Base-by-base conservation (phyloP, 2,797 vertebrate species). In the Otolemur crassicaudatus region DNA sequence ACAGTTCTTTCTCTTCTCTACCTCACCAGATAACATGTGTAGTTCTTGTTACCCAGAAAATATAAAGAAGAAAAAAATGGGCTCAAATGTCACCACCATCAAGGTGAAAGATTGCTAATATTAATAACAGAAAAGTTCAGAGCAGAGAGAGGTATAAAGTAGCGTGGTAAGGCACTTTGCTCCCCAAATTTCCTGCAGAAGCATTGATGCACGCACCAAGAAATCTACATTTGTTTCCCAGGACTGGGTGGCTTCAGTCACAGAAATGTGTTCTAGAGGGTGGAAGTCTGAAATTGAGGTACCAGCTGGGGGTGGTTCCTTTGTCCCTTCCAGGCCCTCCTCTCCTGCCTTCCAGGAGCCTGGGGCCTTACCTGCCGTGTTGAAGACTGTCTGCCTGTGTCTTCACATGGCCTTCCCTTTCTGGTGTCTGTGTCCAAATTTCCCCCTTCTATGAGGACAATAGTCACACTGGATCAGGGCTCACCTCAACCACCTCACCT, bases 141-240 rank as follows among this genome's bases (percentile, higher is more conserved):
- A 17, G 46, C 34, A 81, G 34, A 86, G 76, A 77, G 49, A 65
- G 14, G 22, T 53, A 67, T 34, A 43, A 65, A 16, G 29, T 14
- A 13, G 10, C 7, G 37, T 46, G 53, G 27, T 16, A 65, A 37
- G 46, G 25, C 31, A 29, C n/a, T 1, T 23, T 4, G 0, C 0
- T 3, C 37, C 72, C 67, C n/a, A 10, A 0, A 17, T 83, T 83
- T n/a, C 56, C 43, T 56, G 20, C 61, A 63, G 70, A 82, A 93
- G 19, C 1, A 3, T 40, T 31, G 17, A 5, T 43, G 22, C 14
- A 6, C 0, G 0, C 31, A 5, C 37, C 0, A 3, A 5, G 81
- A 53, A 29, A 3, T 31, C n/a, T 43, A 19, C 16, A 16, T 77
- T 60, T 1, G 43, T 65, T 19, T 56, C 65, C 29, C 1, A 11